Conservation (phyloP, 1,140 invertebrate genomes). For the Homarus americanus region DNA sequence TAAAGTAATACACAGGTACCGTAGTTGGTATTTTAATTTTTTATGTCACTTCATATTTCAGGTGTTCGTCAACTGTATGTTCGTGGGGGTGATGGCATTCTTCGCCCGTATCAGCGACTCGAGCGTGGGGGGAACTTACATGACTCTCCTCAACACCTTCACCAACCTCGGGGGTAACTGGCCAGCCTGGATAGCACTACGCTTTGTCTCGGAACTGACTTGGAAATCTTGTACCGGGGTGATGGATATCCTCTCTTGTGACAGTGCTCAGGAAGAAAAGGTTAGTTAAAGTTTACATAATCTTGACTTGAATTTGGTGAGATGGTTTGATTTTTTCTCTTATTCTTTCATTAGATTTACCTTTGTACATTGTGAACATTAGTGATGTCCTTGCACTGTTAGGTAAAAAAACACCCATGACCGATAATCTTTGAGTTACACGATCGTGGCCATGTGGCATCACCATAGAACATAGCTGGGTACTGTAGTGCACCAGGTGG, state of each 20-base stretch:
- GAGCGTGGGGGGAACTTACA: slow-evolving; percentile 97
- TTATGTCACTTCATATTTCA: slow-evolving; percentile 75
- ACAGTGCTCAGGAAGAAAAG: slow-evolving; percentile 35
- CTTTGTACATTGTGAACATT: background rate
- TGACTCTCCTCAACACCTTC: slow-evolving; percentile 98
- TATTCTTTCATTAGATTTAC: background rate
- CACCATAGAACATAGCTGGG: too few relatives aligned
- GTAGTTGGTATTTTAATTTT: too few relatives aligned
- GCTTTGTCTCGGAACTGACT: slow-evolving; percentile 94
- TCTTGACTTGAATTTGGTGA: background rate
- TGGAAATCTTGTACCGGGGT: slow-evolving; percentile 83
- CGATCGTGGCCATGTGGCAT: too few relatives aligned
- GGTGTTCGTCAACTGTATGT: slow-evolving; percentile 87
- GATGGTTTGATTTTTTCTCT: background rate
- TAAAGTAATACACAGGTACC: too few relatives aligned
- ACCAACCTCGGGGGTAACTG: slow-evolving; percentile 98
- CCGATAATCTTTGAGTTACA: slow-evolving; percentile 52
- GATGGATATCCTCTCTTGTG: slow-evolving; percentile 24
- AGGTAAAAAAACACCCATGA: slow-evolving; percentile 75
- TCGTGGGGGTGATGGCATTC: slow-evolving; percentile 90
- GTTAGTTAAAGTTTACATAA: slow-evolving; percentile 75
- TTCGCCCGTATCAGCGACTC: slow-evolving; percentile 90
- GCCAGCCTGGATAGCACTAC: slow-evolving; percentile 95
- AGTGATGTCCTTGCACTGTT: background rate
- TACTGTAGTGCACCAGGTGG: too few relatives aligned